Evolutionary conservation across 1,140 invertebrate genomes (phyloP).

Genomic region (Hyles euphorbiae): DNA sequence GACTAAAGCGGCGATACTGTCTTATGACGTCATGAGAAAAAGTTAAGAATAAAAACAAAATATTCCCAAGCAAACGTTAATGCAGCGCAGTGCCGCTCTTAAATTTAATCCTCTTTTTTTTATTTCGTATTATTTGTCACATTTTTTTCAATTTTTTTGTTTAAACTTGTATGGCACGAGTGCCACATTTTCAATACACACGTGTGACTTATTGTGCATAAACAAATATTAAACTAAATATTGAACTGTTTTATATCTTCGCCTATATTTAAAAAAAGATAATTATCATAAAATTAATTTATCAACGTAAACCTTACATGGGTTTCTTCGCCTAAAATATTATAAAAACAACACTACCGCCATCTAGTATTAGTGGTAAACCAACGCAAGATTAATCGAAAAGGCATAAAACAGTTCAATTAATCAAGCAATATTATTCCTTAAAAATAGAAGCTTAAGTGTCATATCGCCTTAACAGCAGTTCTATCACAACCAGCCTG

Average conservation of each 20-base stretch:
- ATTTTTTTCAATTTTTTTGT: slow-evolving; percentile 7
- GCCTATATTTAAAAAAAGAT: no score
- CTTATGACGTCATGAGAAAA: no score
- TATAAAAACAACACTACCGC: no score
- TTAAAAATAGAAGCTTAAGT: slow-evolving; percentile 1
- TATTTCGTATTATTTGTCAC: slow-evolving; percentile 11
- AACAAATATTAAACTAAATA: no score
- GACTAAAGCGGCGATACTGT: no score
- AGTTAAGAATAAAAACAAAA: not conserved
- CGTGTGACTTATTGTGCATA: slow-evolving; percentile 6
- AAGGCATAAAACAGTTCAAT: slow-evolving; percentile 2
- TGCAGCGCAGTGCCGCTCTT: slow-evolving; percentile 2
- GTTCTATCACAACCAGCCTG: slow-evolving; percentile 10
- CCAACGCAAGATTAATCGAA: no score
- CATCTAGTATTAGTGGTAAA: no score
- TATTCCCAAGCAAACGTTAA: slow-evolving; percentile 1
- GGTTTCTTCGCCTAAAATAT: no score
- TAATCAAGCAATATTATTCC: not conserved
- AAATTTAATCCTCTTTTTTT: slow-evolving; percentile 8
- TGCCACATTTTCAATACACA: slow-evolving; percentile 5
- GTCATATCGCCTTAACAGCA: slow-evolving; percentile 2
- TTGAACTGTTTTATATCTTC: no score
- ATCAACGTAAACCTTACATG: no score
- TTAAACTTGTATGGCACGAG: slow-evolving; percentile 2
- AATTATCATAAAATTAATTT: no score